These are phyloP conservation scores for Trissoscelio sp. DNA, from an alignment of 2,888 invertebrate species.

Conservation along the genomic window DNA sequence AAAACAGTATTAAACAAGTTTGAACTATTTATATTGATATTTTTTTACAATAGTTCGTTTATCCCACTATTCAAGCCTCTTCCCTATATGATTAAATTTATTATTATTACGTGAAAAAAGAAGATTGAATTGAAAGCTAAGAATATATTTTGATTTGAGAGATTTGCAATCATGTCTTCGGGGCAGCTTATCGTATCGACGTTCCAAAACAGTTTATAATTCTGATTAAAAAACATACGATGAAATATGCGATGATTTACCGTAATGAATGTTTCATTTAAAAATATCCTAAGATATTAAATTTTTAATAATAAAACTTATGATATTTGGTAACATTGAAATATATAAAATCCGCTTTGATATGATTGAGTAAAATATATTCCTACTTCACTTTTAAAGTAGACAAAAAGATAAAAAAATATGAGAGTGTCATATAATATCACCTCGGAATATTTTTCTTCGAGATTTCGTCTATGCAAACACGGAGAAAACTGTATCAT, in stretches of 20 bases:
- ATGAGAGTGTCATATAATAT: background rate
- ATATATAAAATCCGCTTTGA: too few relatives aligned
- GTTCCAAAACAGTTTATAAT: constrained; percentile 33
- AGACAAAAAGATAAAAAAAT: background rate
- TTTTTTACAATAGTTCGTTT: too few relatives aligned
- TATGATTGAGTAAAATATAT: background rate
- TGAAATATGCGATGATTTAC: background rate
- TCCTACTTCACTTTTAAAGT: background rate
- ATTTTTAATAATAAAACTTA: too few relatives aligned
- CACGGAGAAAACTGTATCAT: background rate
- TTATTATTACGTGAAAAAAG: background rate
- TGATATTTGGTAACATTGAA: too few relatives aligned
- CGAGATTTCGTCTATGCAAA: background rate
- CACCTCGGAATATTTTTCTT: background rate
- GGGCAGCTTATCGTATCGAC: constrained; percentile 16
- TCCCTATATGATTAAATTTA: background rate
- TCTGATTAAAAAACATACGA: constrained; percentile 8
- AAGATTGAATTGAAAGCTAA: background rate
- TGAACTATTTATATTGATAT: too few relatives aligned
- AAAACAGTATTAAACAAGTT: too few relatives aligned
- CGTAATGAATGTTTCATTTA: background rate
- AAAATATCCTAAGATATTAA: too few relatives aligned
- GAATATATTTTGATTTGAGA: constrained; percentile 23
- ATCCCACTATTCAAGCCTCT: too few relatives aligned
- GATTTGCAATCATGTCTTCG: constrained; percentile 3